Base-by-base conservation (phyloP, 2,888 invertebrate species). In the Clunio marinus region DNA sequence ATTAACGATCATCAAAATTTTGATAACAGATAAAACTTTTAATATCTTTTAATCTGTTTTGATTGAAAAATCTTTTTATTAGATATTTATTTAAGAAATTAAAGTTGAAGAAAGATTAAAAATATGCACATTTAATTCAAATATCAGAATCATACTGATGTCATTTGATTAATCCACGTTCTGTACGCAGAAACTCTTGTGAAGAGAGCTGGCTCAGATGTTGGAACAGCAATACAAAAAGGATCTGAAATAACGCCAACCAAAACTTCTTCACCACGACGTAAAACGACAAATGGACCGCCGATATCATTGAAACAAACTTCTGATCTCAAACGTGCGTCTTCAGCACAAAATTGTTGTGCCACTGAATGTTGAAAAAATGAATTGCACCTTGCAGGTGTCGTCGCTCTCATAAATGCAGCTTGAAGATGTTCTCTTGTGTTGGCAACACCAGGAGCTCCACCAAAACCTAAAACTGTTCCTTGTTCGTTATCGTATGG, bases 401-500 rank as follows among this genome's bases (percentile, higher is more conserved):
- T 2, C 15, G 32, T 17, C 1, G 32, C 37, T 2, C 60, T 15
- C 60, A 35, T 32, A 17, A 60, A 60, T 2, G 35, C 60, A n/a
- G 35, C 35, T 17, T 15, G n/a, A 27, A 27, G 15, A 27, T 4
- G 10, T 3, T 41, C 41, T 41, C n/a, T 22, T 51, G 2, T 7
- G 15, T n/a, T 1, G 25, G 8, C 3, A 13, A 8, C n/a, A 10
- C 58, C 58, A 4, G 27, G 35, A 2, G 2, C n/a, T 41, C 58
- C 58, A 10, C 69, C 62, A 27, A 62, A 69, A 1, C 60, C 60
- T n/a, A 69, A 20, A 45, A 46, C 25, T 15, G 22, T 5, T 22
- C 69, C 69, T 46, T 69, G 60, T 24, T 58, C 58, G n/a, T 60
- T 62, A 1, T 37, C 22, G n/a, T n/a, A 32, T 13, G 62, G 55